phyloP scores from a whole-genome alignment of 2,888 invertebrate species.

The Drosophila buzzatii region DNA sequence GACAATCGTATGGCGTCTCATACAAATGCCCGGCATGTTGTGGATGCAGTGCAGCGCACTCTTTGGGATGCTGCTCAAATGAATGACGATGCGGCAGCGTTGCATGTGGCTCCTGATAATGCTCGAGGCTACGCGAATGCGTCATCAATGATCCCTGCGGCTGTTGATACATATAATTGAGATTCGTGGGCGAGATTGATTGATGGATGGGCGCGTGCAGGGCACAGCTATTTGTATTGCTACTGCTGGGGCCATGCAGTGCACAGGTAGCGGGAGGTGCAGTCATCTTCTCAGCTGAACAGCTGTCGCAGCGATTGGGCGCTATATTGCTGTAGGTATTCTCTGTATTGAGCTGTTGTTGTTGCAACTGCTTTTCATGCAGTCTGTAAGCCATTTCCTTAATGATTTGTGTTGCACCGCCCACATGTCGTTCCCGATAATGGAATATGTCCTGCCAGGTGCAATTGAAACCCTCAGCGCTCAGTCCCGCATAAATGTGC shows the following conservation, averaged over 20 bases:
- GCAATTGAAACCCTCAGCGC: slow-evolving; percentile 86
- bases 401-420: slow-evolving; percentile 80
- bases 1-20: slow-evolving; percentile 83
- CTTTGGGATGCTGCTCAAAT: slow-evolving; percentile 84
- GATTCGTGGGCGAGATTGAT: slow-evolving; percentile 55
- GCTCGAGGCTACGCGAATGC: slow-evolving; percentile 85
- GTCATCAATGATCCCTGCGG: slow-evolving; percentile 75
- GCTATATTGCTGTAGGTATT: slow-evolving; percentile 70
- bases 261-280: slow-evolving; percentile 45
- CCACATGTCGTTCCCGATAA: slow-evolving; percentile 83
- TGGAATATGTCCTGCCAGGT: slow-evolving; percentile 89
- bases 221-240: slow-evolving; percentile 49
- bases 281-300: slow-evolving; percentile 39
- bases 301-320: slow-evolving; percentile 53
- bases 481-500: slow-evolving; percentile 89
- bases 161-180: slow-evolving; percentile 60
- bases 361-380: slow-evolving; percentile 77
- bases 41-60: slow-evolving; percentile 49
- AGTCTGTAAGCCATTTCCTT: slow-evolving; percentile 79
- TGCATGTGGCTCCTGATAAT: slow-evolving; percentile 82
- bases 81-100: slow-evolving; percentile 84
- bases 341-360: slow-evolving; percentile 58
- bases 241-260: slow-evolving; percentile 50
- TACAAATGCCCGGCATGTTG: slow-evolving; percentile 70
- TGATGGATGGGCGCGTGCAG: slow-evolving; percentile 43